Base-by-base conservation (phyloP, 2,888 invertebrate genomes). In the Aromia moschata region DNA sequence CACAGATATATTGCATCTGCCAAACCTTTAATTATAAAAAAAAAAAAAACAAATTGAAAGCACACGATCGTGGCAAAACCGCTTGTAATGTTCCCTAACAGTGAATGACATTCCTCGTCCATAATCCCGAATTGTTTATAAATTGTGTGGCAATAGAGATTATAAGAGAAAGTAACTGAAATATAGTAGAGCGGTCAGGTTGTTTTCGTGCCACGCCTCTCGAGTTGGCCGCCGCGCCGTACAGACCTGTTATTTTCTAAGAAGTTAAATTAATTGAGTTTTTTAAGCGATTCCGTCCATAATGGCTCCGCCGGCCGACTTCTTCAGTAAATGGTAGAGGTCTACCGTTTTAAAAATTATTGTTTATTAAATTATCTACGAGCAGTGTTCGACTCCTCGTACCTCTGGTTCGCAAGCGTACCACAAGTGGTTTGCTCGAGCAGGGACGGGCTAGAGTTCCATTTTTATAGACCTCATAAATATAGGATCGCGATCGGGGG, bases 241-340 rank as follows among this genome's bases (percentile, higher is more conserved):
- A 43, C 33, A 37, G 75, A 75, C 78, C 79, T 79, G 77, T 79
- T 80, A 79, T 79, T 79, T 79, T 79, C 78, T 71, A 67, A 72
- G 75, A 73, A 76, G 76, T 76, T 76, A 79, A 77, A 79, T 79
- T 79, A 79, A 79, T 79, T 78, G 77, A 77, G 76, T 79, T 70
- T 66, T 65, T 67, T 31, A 45, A 37, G 55, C 45, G 40, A 37
- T 72, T 74, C 70, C 71, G 62, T 69, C 69, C 66, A 72, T 77
- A 75, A 77, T 75, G 74, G 74, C 72, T 72, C 70, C 61, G n/a
- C 58, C 59, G 63, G 68, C 52, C 70, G 65, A 76, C 76, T 77
- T 70, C 76, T 76, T 76, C 75, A 74, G 77, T 76, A 76, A 77
- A 75, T 77, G 72, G 70, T 74, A 71, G 73, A 75, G 74, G 75